These are phyloP conservation scores for Orthonychiurus folsomi DNA, from an alignment of 2,888 invertebrate species.

Conservation along the genomic window DNA sequence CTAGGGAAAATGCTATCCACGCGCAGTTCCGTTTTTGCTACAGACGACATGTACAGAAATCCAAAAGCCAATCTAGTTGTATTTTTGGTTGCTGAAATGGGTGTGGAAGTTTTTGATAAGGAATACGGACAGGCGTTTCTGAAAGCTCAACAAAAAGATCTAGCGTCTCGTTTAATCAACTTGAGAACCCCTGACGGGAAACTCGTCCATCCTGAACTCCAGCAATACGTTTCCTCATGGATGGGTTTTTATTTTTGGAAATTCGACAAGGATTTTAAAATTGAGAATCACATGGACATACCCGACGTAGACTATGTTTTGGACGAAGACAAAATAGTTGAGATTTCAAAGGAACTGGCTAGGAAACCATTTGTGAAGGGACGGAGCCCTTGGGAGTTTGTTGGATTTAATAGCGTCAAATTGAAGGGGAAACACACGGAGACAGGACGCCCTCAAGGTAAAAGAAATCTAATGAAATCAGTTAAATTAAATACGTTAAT, in stretches of 20 bases:
- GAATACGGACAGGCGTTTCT: too few species aligned
- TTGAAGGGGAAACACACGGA: neutral
- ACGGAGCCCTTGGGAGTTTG: slow-evolving; percentile 9
- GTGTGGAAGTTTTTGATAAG: slow-evolving; percentile 19
- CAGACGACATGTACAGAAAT: slow-evolving; percentile 21
- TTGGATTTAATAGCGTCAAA: neutral
- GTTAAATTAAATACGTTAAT: neutral
- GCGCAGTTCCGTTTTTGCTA: slow-evolving; percentile 28
- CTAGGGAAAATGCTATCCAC: slow-evolving; percentile 28
- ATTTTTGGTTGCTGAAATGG: slow-evolving; percentile 29
- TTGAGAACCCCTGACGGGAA: neutral
- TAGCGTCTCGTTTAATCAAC: neutral
- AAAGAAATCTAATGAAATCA: neutral
- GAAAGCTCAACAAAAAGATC: too few species aligned
- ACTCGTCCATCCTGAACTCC: slow-evolving; percentile 13
- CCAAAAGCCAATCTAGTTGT: slow-evolving; percentile 31
- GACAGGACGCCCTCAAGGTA: neutral
- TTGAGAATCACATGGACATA: slow-evolving; percentile 11
- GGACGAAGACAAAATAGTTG: neutral
- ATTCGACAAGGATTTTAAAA: slow-evolving; percentile 14
- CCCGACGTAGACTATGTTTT: neutral
- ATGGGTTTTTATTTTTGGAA: slow-evolving; percentile 20
- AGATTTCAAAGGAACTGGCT: neutral
- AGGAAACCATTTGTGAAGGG: neutral
- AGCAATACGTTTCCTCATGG: slow-evolving; percentile 12